These are phyloP conservation scores for Notamacropus eugenii DNA, from an alignment of 2,797 vertebrate genomes.

Conservation along the genomic window DNA sequence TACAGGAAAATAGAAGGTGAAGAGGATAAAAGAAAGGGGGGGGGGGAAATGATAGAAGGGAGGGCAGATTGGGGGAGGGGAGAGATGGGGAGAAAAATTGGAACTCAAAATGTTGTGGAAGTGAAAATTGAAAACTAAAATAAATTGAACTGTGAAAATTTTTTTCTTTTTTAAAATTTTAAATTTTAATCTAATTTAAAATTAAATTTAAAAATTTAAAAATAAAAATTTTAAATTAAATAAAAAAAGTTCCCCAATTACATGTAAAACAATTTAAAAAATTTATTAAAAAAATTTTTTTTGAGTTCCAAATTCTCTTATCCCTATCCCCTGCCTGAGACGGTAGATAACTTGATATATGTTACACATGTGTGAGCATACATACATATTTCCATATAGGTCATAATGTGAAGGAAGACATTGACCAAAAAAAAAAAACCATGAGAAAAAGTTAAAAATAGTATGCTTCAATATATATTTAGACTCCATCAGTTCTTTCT, in stretches of 20 bases:
- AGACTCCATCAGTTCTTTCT: background rate
- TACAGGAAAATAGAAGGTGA: too few species aligned
- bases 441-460: background rate
- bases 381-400: background rate
- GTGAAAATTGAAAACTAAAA: too few species aligned
- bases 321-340: background rate
- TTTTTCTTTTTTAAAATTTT: background rate
- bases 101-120: too few species aligned
- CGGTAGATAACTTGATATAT: background rate
- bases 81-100: too few species aligned
- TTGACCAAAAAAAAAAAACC: background rate
- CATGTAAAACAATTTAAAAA: background rate
- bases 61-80: too few species aligned
- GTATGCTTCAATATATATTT: background rate
- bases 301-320: background rate
- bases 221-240: too few species aligned
- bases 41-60: too few species aligned
- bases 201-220: too few species aligned
- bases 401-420: background rate
- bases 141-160: too few species aligned
- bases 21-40: too few species aligned
- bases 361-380: background rate
- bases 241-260: background rate
- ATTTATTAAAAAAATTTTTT: background rate
- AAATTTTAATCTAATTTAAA: too few species aligned